Evolutionary conservation across 2,888 invertebrate species (phyloP), one percentile per base, ranked within the genome.

Genomic region (Agapostemon virescens): DNA sequence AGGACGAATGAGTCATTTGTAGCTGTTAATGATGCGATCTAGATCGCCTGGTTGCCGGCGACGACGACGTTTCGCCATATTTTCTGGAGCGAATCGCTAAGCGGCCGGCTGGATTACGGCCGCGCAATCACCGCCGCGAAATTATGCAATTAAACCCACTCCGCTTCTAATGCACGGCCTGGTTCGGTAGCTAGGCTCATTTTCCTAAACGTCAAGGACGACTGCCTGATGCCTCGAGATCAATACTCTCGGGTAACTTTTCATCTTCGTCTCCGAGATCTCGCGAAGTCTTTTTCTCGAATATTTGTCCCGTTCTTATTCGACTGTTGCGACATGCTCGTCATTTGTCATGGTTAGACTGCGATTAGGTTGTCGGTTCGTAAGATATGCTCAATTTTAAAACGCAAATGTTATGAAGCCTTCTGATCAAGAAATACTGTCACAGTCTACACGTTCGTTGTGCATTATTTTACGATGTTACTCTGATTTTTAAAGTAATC

Each of bases 61-160:
- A 20, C 81, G 55, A 69, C 55, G 69, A 66, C 55, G 58, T 76
- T 69, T 71, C 70, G 36, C 40, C 61, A 71, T 71, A 71, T 40
- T 71, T 71, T 71, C 69, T 30, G 26, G 11, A 42, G 42, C 70
- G 42, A 42, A 61, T 71, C 61, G 42, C 42, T 61, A 40, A 58
- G 55, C 33, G 70, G n/a, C 26, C 70, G 33, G n/a, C 42, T 15
- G n/a, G 61, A 61, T 71, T 71, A 61, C 61, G 69, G 64, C 64
- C 76, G 69, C 72, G 79, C 79, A 84, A 84, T 84, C 77, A 74
- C 77, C 70, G 74, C 72, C 82, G 77, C 82, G 84, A 82, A 84
- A 84, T 85, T 84, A 85, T 82, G 82, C 79, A 82, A 85, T 85
- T 85, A 84, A 85, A 74, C 80, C 69, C 79, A 72, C 61, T 20